Conservation (phyloP, 2,113 vertebrate genomes). For the Okapia johnstoni region DNA sequence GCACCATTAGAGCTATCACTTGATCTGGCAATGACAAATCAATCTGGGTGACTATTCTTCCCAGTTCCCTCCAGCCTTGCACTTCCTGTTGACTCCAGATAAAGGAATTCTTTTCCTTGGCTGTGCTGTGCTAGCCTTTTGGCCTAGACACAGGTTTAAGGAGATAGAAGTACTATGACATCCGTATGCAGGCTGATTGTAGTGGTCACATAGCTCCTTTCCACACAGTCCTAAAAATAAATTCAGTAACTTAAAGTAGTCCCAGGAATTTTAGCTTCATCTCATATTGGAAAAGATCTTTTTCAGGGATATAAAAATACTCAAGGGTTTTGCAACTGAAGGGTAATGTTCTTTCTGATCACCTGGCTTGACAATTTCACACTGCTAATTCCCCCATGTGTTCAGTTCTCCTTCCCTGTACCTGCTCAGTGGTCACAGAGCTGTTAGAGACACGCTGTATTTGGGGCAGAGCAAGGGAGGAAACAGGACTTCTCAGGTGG, state of each 20-base stretch:
- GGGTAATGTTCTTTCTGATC: background rate
- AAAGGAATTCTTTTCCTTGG: background rate
- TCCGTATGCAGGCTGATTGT: background rate
- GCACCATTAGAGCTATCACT: background rate
- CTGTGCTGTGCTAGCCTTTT: background rate
- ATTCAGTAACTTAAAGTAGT: background rate
- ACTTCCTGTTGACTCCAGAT: constrained; percentile 37
- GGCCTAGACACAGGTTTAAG: background rate
- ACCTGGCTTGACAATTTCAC: background rate
- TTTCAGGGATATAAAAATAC: background rate
- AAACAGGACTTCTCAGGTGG: background rate
- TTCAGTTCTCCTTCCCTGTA: background rate
- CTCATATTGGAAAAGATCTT: background rate
- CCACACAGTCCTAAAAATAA: background rate
- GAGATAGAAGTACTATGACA: background rate
- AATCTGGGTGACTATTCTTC: background rate
- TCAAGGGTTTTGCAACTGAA: background rate
- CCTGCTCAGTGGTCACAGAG: background rate
- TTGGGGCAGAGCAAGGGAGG: background rate
- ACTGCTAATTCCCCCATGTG: background rate
- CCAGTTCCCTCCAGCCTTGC: background rate
- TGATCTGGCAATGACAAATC: background rate
- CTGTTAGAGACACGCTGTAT: background rate
- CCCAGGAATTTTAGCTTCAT: background rate
- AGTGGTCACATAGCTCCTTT: background rate